Conservation (phyloP, 2,797 vertebrate genomes). For the Acipenser transmontanus region DNA sequence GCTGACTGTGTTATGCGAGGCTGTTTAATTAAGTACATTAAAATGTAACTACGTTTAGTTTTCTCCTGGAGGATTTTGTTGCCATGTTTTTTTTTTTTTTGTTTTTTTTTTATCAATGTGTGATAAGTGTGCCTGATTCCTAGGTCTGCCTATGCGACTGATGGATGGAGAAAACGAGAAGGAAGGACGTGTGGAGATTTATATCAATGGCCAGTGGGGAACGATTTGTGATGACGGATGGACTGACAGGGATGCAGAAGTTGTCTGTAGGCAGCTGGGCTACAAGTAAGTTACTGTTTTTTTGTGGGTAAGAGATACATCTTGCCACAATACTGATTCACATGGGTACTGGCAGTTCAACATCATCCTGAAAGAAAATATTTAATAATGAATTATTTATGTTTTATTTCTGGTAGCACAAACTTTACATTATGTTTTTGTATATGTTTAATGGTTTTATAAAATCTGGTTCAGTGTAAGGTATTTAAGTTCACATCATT, state of each 20-base stretch:
- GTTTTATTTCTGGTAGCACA: too few relatives aligned
- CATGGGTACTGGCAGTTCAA: too few relatives aligned
- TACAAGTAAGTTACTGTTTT: slow-evolving; percentile 68
- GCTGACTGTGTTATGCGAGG: too few relatives aligned
- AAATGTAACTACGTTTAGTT: too few relatives aligned
- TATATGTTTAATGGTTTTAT: too few relatives aligned
- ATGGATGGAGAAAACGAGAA: slow-evolving; percentile 85
- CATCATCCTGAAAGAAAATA: too few relatives aligned
- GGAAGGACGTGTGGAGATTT: slow-evolving; percentile 91
- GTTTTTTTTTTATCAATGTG: neutral
- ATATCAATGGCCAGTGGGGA: slow-evolving; percentile 85
- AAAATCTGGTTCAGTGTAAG: too few relatives aligned
- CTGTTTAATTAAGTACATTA: too few relatives aligned
- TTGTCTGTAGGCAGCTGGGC: slow-evolving; percentile 90
- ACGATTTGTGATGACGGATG: slow-evolving; percentile 96
- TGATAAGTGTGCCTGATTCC: slow-evolving; percentile 15
- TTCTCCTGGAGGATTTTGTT: neutral
- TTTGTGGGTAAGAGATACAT: slow-evolving; percentile 2
- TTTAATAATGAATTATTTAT: too few relatives aligned
- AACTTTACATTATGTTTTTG: too few relatives aligned
- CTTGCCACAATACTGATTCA: neutral
- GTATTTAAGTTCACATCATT: too few relatives aligned
- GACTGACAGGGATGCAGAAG: slow-evolving; percentile 85
- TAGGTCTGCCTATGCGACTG: slow-evolving; percentile 82
- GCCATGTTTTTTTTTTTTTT: neutral